Conservation (phyloP, 2,888 invertebrate genomes). For the Parelbella ahira region DNA sequence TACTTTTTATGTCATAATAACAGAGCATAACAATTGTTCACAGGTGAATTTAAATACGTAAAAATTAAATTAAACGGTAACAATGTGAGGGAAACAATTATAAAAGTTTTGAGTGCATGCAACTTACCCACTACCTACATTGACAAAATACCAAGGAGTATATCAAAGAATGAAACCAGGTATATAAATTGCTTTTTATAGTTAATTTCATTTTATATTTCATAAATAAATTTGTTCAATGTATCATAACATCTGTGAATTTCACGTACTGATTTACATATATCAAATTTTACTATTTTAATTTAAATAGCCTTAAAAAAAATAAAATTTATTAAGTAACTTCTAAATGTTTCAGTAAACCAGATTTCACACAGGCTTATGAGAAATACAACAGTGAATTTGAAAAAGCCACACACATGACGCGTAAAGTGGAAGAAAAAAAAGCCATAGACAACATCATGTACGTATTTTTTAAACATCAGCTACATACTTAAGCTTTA, state of each 20-base stretch:
- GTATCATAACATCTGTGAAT: too few relatives aligned
- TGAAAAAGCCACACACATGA: conserved; percentile 55
- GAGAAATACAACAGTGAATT: conserved; percentile 56
- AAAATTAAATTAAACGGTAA: conserved; percentile 85
- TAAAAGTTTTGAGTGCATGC: conserved; percentile 88
- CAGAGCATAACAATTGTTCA: too few relatives aligned
- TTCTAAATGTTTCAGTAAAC: conserved; percentile 44
- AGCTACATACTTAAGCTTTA: not conserved
- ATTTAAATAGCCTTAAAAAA: too few relatives aligned
- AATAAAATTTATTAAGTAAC: too few relatives aligned
- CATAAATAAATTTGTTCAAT: too few relatives aligned
- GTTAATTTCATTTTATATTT: not conserved
- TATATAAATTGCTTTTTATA: conserved; percentile 29
- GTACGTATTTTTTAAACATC: conserved; percentile 40
- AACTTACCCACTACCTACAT: conserved; percentile 93
- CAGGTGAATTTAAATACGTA: conserved; percentile 86
- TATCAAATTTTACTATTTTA: too few relatives aligned
- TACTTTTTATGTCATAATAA: too few relatives aligned
- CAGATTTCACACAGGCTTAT: conserved; percentile 53
- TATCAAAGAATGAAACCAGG: conserved; percentile 45
- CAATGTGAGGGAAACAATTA: conserved; percentile 86
- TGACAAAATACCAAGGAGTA: conserved; percentile 83
- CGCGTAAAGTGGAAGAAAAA: conserved; percentile 61
- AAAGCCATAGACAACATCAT: conserved; percentile 57
- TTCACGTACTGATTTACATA: too few relatives aligned